phyloP scores from a whole-genome alignment of 2,797 vertebrate genomes.

The Pampus argenteus region DNA sequence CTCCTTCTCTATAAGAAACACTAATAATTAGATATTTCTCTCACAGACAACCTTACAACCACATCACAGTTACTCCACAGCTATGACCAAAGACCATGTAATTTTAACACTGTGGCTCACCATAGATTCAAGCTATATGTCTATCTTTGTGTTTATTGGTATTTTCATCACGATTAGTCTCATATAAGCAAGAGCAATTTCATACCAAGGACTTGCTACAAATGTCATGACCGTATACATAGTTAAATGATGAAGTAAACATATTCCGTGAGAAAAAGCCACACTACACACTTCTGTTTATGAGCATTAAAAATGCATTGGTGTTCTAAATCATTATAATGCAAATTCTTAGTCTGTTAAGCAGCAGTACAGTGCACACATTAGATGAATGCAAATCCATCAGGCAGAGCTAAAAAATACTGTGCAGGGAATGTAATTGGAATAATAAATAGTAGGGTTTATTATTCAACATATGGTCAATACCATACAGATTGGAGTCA shows the following conservation, averaged over 20 bases:
- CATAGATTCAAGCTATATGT: slow-evolving; percentile 30
- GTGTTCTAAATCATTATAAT: slow-evolving; percentile 82
- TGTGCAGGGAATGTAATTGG: slow-evolving; percentile 74
- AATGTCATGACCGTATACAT: slow-evolving; percentile 50
- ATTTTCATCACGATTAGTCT: slow-evolving; percentile 40
- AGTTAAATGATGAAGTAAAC: slow-evolving; percentile 66
- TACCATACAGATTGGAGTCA: slow-evolving; percentile 70
- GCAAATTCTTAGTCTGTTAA: slow-evolving; percentile 80
- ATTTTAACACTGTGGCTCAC: slow-evolving; percentile 40
- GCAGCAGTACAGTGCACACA: slow-evolving; percentile 73
- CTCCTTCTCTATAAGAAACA: slow-evolving; percentile 27
- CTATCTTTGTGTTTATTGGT: slow-evolving; percentile 42
- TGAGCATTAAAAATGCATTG: slow-evolving; percentile 82
- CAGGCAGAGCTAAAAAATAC: slow-evolving; percentile 77
- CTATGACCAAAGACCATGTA: slow-evolving; percentile 20
- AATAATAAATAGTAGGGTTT: slow-evolving; percentile 78
- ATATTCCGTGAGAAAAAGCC: slow-evolving; percentile 52
- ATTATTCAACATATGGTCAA: slow-evolving; percentile 81
- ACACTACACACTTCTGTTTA: slow-evolving; percentile 72
- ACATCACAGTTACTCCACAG: slow-evolving; percentile 13
- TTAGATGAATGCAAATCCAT: slow-evolving; percentile 80
- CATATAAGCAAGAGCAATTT: slow-evolving; percentile 43
- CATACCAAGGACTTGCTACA: slow-evolving; percentile 46
- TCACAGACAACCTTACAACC: slow-evolving; percentile 34
- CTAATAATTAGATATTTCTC: slow-evolving; percentile 50